phyloP scores from a whole-genome alignment of 2,113 vertebrate species.

The Arizona elegans region DNA sequence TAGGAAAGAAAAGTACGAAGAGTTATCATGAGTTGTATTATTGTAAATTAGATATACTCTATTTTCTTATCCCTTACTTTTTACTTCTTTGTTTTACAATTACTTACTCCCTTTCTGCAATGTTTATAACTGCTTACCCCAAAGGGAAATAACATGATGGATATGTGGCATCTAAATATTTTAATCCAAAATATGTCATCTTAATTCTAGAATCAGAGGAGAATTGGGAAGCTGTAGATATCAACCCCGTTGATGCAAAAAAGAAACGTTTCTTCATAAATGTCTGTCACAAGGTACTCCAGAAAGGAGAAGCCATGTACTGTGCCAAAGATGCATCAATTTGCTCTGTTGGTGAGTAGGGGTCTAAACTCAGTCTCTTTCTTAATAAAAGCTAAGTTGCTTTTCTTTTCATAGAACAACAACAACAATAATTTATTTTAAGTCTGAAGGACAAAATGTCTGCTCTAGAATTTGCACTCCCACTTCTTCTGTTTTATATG shows the following conservation, averaged over 20 bases:
- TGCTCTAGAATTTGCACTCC: neutral
- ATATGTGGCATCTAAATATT: neutral
- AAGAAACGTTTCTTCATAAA: conserved; percentile 83
- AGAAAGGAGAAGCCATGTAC: conserved; percentile 62
- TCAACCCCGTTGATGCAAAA: conserved; percentile 58
- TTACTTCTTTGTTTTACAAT: neutral
- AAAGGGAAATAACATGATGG: neutral
- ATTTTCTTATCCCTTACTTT: neutral
- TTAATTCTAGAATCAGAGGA: conserved; percentile 71
- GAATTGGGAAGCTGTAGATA: conserved; percentile 90
- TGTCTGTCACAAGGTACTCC: conserved; percentile 84
- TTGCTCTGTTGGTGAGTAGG: conserved; percentile 86
- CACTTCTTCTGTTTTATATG: neutral
- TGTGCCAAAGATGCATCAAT: conserved; percentile 80
- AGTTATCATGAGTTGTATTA: neutral
- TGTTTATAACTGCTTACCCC: neutral
- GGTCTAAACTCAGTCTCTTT: neutral
- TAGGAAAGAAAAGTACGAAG: neutral
- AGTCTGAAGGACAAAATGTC: neutral
- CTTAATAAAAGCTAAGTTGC: neutral
- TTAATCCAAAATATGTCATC: neutral
- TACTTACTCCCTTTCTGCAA: neutral
- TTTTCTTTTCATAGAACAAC: neutral
- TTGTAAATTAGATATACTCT: neutral
- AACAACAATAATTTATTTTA: neutral